Conservation (phyloP, 2,888 invertebrate genomes). For the Pasiphila rectangulata region DNA sequence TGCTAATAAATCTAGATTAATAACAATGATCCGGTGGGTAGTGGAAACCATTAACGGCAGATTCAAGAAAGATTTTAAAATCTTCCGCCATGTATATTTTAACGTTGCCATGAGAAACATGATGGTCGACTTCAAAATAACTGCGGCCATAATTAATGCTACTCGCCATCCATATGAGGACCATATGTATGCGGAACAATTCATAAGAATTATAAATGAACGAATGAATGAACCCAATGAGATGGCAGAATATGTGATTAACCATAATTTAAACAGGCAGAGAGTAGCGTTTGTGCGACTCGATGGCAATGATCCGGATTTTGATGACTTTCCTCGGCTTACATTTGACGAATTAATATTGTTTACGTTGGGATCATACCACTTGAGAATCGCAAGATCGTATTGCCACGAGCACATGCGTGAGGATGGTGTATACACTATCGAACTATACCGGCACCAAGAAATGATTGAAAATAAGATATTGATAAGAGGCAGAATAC, state of each 20-base stretch:
- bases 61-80: constrained; percentile 3
- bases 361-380: not conserved
- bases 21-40: constrained; percentile 15
- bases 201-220: not conserved
- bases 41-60: not conserved
- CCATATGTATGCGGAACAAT: not conserved
- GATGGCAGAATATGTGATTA: not conserved
- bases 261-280: not conserved
- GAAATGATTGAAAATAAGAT: too few species aligned
- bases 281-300: not conserved
- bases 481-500: too few species aligned
- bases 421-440: too few species aligned
- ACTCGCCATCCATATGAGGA: not conserved
- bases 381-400: not conserved
- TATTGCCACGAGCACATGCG: not conserved
- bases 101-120: constrained; percentile 6
- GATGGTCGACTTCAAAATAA: constrained; percentile 9
- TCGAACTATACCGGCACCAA: too few species aligned
- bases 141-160: constrained; percentile 7
- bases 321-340: not conserved
- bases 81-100: constrained; percentile 4
- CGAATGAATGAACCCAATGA: not conserved
- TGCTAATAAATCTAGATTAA: constrained; percentile 12
- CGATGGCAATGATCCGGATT: not conserved
- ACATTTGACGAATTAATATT: not conserved